Evolutionary conservation across 1,140 invertebrate genomes (phyloP).

Genomic region (Caenorhabditis tropicalis): DNA sequence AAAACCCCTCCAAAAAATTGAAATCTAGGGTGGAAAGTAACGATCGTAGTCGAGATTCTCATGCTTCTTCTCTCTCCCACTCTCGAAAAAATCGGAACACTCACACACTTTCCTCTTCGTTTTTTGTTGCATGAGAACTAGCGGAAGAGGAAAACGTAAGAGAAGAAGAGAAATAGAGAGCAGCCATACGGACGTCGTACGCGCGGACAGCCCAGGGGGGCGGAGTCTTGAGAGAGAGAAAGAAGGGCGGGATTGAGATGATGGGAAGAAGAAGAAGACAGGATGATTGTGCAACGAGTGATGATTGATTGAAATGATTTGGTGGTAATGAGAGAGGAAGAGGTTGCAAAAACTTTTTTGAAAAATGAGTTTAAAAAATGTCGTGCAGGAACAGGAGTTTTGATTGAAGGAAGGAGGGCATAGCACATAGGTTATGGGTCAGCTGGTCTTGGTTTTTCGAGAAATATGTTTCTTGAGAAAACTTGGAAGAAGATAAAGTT

Average conservation of each 20-base stretch:
- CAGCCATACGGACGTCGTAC: too few relatives aligned
- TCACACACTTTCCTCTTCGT: background rate
- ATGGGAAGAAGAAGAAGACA: background rate
- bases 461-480: too few relatives aligned
- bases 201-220: background rate
- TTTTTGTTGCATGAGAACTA: background rate
- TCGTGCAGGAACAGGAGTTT: background rate
- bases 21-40: background rate
- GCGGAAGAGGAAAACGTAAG: background rate
- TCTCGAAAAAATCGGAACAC: background rate
- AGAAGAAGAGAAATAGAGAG: background rate
- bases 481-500: background rate
- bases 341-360: background rate
- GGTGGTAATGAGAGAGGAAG: background rate
- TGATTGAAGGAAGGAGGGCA: background rate
- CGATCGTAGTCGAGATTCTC: background rate
- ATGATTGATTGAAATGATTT: too few relatives aligned
- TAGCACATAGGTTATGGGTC: background rate
- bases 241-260: conserved; percentile 28
- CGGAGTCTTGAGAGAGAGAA: background rate
- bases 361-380: background rate
- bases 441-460: too few relatives aligned
- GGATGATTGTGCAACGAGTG: conserved; percentile 24
- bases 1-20: too few relatives aligned
- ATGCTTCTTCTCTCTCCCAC: background rate